Percentiles rank a stretch among this genome's conserved stretches.
Conservation (phyloP, 2,888 invertebrate species). For the Cybosia mesomella region DNA sequence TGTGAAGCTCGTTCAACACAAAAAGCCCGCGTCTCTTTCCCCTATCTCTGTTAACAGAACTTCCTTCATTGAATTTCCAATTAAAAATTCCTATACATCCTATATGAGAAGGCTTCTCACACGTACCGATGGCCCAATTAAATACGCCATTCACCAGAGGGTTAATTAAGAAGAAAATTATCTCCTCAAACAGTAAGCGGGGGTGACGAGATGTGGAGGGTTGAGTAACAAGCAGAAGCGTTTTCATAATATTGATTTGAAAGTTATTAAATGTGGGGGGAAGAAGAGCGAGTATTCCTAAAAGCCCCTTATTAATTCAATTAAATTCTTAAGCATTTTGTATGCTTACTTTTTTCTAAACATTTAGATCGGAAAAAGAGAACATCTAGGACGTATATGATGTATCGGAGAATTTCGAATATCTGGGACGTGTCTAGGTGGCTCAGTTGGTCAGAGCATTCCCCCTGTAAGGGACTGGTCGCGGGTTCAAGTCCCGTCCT, state of each 20-base stretch:
- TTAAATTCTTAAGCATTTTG: no score
- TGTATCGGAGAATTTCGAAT: no score
- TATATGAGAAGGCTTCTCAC: slow-evolving; percentile 56
- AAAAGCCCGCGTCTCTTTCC: background rate
- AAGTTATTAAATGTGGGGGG: background rate
- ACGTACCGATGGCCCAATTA: slow-evolving; percentile 79
- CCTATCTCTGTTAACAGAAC: slow-evolving; percentile 23
- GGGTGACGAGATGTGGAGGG: slow-evolving; percentile 54
- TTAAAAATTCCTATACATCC: slow-evolving; percentile 51
- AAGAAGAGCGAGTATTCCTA: background rate
- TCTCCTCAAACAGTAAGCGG: slow-evolving; percentile 77
- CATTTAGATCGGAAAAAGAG: no score
- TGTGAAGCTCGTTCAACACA: background rate
- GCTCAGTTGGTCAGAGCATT: no score
- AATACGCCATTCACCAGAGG: slow-evolving; percentile 75
- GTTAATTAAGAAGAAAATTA: slow-evolving; percentile 85
- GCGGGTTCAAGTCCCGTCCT: no score
- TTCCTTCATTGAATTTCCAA: slow-evolving; percentile 36
- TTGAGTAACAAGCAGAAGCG: slow-evolving; percentile 39
- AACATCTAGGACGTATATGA: no score
- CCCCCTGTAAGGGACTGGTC: no score
- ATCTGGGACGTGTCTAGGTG: no score
- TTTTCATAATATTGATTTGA: background rate
- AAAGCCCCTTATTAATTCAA: no score
- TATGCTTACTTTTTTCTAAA: no score